These are phyloP conservation scores for Leptoclinus maculatus DNA, from an alignment of 2,797 vertebrate species.

Conservation along the genomic window DNA sequence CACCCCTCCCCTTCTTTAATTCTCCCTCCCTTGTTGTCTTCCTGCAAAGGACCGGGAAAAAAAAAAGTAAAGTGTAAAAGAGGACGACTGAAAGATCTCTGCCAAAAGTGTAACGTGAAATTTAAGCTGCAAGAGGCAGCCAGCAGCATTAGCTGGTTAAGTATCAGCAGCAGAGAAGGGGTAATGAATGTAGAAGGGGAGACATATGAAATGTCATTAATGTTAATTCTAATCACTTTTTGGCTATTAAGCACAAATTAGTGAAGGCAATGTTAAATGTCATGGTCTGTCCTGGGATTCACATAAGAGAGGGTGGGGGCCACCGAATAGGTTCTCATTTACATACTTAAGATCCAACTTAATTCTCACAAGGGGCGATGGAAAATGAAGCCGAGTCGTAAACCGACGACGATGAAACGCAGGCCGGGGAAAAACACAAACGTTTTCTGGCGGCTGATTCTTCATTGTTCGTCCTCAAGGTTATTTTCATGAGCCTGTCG, in stretches of 20 bases:
- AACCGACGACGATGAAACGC: conserved; percentile 72
- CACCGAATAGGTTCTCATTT: conserved; percentile 83
- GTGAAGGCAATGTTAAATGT: conserved; percentile 87
- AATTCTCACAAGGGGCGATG: conserved; percentile 82
- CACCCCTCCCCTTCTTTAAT: conserved; percentile 43
- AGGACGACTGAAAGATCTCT: conserved; percentile 70
- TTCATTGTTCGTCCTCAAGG: conserved; percentile 84
- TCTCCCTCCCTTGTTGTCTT: conserved; percentile 71
- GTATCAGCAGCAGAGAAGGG: conserved; percentile 71
- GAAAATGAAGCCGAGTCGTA: conserved; percentile 77
- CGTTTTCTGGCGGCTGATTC: conserved; percentile 79
- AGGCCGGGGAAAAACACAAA: conserved; percentile 74
- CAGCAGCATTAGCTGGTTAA: conserved; percentile 80
- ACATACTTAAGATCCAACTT: conserved; percentile 86
- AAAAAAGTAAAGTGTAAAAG: conserved; percentile 25
- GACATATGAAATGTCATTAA: conserved; percentile 86
- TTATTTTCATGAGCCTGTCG: conserved; percentile 81
- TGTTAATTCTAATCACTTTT: conserved; percentile 88
- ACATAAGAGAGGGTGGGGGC: conserved; percentile 69
- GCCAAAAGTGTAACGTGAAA: conserved; percentile 76
- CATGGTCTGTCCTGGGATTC: conserved; percentile 87
- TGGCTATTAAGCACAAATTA: conserved; percentile 88
- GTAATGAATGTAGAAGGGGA: conserved; percentile 80
- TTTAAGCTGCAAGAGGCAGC: conserved; percentile 76
- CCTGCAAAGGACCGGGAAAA: conserved; percentile 48